Base-by-base conservation (phyloP, 2,113 vertebrate genomes). In the Turdus rufiventris region DNA sequence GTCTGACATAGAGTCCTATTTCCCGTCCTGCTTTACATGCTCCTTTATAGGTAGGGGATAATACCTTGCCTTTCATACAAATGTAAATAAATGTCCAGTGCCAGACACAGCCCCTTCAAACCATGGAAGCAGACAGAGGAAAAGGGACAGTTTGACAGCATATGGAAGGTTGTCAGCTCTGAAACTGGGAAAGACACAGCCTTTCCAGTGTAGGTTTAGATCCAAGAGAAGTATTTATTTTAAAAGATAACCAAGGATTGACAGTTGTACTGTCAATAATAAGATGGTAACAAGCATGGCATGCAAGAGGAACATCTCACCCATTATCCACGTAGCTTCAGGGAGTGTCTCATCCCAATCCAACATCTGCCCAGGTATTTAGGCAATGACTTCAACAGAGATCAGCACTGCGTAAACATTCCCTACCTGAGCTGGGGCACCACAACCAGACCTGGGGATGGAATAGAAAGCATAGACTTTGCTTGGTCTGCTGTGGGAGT, bases 191-290 rank as follows among this genome's bases (percentile, higher is more conserved):
- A 92, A 89, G 29, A 84, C 33, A 34, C 26, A 66, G 43, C 12
- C 62, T 88, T 92, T 91, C 50, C 71, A 80, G n/a, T 0, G 2
- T 7, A 72, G 61, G 56, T 86, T 81, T 90, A 74, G 76, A 48
- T 78, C 45, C 91, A 90, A 78, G 73, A 84, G 21, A 85, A 94
- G 90, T 86, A 62, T 88, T 93, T 93, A 81, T 70, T 94, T 94
- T 94, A 45, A 81, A 86, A 90, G 63, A 86, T 56, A 90, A 88
- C n/a, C 78, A 91, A 88, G 48, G 43, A 81, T 63, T 82, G 36
- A 66, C 23, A 67, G 67, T 53, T 53, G 36, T 20, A 14, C 10
- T 65, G 48, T 77, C 33, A 14, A 80, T 74, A 91, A 66, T 34
- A 77, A 68, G 71, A 47, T 38, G 67, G 51, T 38, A 94, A 94